Conservation (phyloP, 2,113 vertebrate genomes). For the Willisornis vidua region DNA sequence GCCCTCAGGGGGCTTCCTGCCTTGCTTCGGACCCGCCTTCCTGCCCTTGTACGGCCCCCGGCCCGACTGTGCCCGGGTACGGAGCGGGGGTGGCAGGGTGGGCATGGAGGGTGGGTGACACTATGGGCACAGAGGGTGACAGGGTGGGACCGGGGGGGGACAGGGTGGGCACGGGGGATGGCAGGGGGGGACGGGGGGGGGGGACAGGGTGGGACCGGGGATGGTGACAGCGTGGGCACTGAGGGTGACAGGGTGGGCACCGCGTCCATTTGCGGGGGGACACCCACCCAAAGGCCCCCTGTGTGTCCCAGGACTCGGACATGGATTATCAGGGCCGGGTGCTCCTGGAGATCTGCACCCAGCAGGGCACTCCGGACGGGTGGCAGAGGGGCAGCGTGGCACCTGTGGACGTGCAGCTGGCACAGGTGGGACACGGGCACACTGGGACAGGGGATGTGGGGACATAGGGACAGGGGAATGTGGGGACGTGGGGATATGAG, state of each 20-base stretch:
- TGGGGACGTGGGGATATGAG: no score
- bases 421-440: conserved; percentile 44
- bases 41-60: conserved; percentile 50
- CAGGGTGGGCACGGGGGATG: no score
- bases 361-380: background rate
- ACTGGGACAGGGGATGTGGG: background rate
- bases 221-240: no score
- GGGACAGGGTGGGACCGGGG: no score
- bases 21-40: conserved; percentile 73
- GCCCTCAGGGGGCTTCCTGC: conserved; percentile 59
- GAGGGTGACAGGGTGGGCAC: no score
- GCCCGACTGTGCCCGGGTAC: rapidly evolving
- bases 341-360: conserved; percentile 68
- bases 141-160: no score
- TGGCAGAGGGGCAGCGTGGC: background rate
- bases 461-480: no score
- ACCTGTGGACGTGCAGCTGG: background rate
- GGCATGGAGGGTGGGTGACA: background rate
- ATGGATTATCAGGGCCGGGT: conserved; percentile 66
- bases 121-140: no score
- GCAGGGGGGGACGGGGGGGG: no score
- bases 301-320: background rate
- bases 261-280: background rate
- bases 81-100: background rate
- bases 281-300: rapidly evolving